These are phyloP conservation scores for Cataglyphis cursor DNA, from an alignment of 2,888 invertebrate genomes.

Conservation along the genomic window DNA sequence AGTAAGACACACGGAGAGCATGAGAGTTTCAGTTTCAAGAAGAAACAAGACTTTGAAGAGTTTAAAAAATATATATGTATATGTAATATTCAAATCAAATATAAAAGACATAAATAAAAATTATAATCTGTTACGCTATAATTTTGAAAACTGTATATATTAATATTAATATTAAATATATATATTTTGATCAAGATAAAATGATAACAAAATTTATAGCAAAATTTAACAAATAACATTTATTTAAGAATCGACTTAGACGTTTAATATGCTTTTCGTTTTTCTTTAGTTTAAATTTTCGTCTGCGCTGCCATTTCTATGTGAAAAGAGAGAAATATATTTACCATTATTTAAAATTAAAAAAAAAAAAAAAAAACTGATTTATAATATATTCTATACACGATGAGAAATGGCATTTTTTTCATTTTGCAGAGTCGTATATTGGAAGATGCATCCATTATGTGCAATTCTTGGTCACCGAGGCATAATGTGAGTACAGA, in stretches of 20 bases:
- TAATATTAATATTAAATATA: background rate
- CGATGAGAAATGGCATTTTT: conserved; percentile 58
- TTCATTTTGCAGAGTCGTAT: conserved; percentile 92
- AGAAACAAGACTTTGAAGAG: background rate
- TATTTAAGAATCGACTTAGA: background rate
- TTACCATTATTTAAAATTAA: background rate
- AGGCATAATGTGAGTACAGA: conserved; percentile 94
- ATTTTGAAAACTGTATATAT: background rate
- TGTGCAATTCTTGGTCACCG: conserved; percentile 97
- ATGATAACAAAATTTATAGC: background rate
- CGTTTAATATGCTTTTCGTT: background rate
- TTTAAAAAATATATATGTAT: background rate
- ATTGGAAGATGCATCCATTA: conserved; percentile 95
- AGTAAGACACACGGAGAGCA: background rate
- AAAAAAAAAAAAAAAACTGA: conserved; percentile 29
- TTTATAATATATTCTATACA: background rate
- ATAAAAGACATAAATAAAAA: background rate
- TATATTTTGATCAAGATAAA: background rate
- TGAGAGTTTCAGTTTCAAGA: background rate
- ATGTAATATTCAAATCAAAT: background rate
- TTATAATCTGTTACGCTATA: background rate
- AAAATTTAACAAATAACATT: background rate
- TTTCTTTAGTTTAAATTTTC: conserved; percentile 21
- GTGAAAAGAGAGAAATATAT: background rate
- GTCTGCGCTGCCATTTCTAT: conserved; percentile 32